These are phyloP conservation scores for Balaeniceps rex DNA, from an alignment of 2,113 vertebrate species.

Conservation along the genomic window DNA sequence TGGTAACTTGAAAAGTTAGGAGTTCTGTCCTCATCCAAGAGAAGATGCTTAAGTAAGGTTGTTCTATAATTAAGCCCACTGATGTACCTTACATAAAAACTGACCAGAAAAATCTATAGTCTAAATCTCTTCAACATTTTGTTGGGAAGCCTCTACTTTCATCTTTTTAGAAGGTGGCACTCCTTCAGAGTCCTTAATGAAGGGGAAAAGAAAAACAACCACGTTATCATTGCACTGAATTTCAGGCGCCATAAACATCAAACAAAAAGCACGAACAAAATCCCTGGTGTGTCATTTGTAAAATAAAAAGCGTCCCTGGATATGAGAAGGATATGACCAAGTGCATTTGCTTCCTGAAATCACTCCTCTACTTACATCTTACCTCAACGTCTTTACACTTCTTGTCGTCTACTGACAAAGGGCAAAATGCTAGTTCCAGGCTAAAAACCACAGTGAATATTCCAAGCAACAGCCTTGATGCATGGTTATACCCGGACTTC, in stretches of 20 bases:
- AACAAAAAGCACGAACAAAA: neutral
- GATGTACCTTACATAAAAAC: slow-evolving; percentile 73
- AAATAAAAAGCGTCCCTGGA: neutral
- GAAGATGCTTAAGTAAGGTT: slow-evolving; percentile 66
- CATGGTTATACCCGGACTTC: neutral
- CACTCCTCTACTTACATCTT: neutral
- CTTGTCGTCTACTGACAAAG: neutral
- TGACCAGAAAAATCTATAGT: slow-evolving; percentile 57
- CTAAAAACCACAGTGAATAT: neutral
- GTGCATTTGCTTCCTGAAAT: neutral
- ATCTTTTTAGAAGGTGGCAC: slow-evolving; percentile 91
- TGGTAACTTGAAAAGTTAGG: slow-evolving; percentile 77
- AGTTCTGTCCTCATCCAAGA: slow-evolving; percentile 74
- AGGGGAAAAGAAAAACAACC: slow-evolving; percentile 33
- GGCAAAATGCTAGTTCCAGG: neutral
- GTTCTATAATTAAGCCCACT: slow-evolving; percentile 72
- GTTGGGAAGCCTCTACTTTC: slow-evolving; percentile 90
- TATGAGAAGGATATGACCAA: neutral
- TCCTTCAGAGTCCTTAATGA: slow-evolving; percentile 87
- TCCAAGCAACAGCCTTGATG: neutral
- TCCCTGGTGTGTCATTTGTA: neutral
- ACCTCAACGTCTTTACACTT: neutral
- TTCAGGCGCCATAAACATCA: neutral
- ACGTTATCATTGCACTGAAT: neutral
- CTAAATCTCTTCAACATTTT: slow-evolving; percentile 91